Conservation (phyloP, 2,113 vertebrate genomes). For the Myotis yumanensis region DNA sequence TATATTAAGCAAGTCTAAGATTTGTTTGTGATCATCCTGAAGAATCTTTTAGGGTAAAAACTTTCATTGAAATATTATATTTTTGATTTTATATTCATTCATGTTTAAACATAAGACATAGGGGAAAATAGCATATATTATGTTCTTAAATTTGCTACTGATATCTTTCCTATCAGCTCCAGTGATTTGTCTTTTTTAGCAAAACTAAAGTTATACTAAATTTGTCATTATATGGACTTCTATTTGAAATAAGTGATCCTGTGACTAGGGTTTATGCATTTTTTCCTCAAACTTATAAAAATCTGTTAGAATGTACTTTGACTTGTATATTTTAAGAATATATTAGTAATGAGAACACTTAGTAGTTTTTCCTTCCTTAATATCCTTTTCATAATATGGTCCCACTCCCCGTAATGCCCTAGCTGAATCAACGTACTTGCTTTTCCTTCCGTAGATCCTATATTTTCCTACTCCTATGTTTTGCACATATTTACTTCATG, state of each 20-base stretch:
- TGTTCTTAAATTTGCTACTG: slow-evolving; percentile 28
- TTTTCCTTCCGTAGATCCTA: neutral
- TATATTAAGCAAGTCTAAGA: neutral
- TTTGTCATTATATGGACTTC: neutral
- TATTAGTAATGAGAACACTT: neutral
- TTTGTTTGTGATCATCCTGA: slow-evolving; percentile 8
- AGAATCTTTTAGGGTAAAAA: neutral
- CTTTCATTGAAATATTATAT: slow-evolving; percentile 7
- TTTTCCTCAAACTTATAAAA: slow-evolving; percentile 32
- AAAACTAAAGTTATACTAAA: neutral
- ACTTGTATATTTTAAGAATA: neutral
- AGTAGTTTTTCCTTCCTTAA: neutral
- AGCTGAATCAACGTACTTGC: neutral
- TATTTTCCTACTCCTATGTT: neutral
- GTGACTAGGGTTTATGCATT: neutral
- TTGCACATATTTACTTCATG: neutral
- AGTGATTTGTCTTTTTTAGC: neutral
- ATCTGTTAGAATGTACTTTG: slow-evolving; percentile 1
- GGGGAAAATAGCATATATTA: neutral
- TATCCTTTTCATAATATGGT: neutral
- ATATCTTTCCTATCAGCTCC: neutral
- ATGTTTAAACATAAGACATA: slow-evolving; percentile 15
- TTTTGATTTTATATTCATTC: slow-evolving; percentile 35
- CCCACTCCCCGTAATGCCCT: neutral
- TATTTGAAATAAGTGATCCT: slow-evolving; percentile 27